Percentiles rank a stretch among this genome's conserved stretches.
phyloP scores from a whole-genome alignment of 2,888 invertebrate species.

The Lasioglossum marginatum region DNA sequence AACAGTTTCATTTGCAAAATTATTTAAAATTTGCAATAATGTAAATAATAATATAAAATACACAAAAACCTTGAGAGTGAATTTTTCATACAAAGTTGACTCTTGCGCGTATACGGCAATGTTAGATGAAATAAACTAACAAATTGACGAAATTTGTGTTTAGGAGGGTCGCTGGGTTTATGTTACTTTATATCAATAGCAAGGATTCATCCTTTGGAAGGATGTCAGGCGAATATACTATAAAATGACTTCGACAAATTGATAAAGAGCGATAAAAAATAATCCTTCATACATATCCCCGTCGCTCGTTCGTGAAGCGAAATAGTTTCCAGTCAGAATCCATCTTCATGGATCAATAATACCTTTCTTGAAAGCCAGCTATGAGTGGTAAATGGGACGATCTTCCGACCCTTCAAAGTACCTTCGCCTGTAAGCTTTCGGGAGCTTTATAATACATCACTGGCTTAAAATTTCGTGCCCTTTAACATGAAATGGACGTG shows the following conservation, averaged over 20 bases:
- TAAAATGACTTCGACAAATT: constrained; percentile 36
- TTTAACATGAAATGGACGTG: constrained; percentile 54
- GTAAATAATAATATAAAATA: too few relatives aligned
- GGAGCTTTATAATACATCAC: constrained; percentile 53
- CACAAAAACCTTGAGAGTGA: too few relatives aligned
- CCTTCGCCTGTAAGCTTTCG: constrained; percentile 39
- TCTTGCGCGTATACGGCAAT: background rate
- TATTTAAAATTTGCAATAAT: too few relatives aligned
- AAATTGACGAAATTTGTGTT: background rate
- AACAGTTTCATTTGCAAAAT: too few relatives aligned
- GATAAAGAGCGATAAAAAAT: constrained; percentile 32
- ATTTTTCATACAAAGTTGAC: too few relatives aligned
- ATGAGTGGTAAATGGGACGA: constrained; percentile 64
- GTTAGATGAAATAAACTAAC: background rate
- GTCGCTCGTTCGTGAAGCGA: constrained; percentile 27
- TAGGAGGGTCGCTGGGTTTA: background rate
- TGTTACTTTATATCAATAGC: constrained; percentile 21
- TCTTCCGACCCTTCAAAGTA: constrained; percentile 60
- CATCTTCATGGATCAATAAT: constrained; percentile 61
- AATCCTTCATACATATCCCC: constrained; percentile 32
- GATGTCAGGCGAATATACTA: background rate
- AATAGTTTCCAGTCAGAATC: constrained; percentile 48
- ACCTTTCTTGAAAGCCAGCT: constrained; percentile 59
- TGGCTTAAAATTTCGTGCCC: constrained; percentile 40
- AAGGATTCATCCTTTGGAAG: constrained; percentile 7